Evolutionary conservation across 1,140 invertebrate species (phyloP), one percentile per base, ranked within the genome.

Genomic region (Neodiprion lecontei): DNA sequence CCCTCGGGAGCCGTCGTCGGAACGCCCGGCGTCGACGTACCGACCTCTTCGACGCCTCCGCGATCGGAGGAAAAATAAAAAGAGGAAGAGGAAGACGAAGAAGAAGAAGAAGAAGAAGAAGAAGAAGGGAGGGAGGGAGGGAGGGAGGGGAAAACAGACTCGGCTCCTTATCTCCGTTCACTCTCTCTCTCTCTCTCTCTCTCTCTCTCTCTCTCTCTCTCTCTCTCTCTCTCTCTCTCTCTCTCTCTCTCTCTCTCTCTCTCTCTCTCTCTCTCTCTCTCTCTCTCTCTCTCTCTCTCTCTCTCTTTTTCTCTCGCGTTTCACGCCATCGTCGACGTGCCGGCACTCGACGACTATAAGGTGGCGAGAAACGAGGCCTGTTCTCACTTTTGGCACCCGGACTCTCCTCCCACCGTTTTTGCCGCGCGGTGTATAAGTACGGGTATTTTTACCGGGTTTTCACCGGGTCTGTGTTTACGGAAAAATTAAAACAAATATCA

Each of bases 21-120:
- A 7, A 21, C 5, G 28, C 12, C 5, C 28, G 28, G 28, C 70
- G 11, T 21, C 79, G 67, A 75, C 79, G 76, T 81, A 40, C 28
- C 28, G 28, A 40, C 28, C 82, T 83, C 76, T 79, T 75, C 76
- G 76, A 83, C 82, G 82, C 83, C 79, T 81, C 77, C 75, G 76
- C 28, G 28, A 40, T 40, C 28, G 28, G 28, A 40, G 28, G 28
- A 40, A 61, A 61, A 61, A 53, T 53, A 21, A 21, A 21, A 21
- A 21, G 17, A 21, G 0, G 17, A 21, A 1, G 17, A 0, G 17
- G 17, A 21, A 21, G 17, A 21, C 17, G 17, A 21, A 21, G 17
- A 21, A 21, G 17, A 21, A 21, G 17, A 21, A 40, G 28, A 40
- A 40, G 28, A 1, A 40, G 28, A 40, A 5, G 28, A 40, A 40